phyloP scores from a whole-genome alignment of 2,113 vertebrate species.

The Dicentrarchus labrax region DNA sequence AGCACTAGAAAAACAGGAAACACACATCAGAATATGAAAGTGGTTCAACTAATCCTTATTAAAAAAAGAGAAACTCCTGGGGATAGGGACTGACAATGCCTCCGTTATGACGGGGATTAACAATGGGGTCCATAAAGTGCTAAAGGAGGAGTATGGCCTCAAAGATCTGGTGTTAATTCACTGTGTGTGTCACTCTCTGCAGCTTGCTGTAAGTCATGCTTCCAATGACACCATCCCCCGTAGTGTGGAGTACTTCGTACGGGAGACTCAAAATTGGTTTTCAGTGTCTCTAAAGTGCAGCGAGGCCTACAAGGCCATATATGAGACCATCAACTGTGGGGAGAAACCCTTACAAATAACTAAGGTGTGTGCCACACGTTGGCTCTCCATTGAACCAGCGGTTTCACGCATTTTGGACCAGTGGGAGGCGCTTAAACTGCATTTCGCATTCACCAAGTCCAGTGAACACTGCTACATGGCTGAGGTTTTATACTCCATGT shows the following conservation, averaged over 20 bases:
- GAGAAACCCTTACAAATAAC: constrained; percentile 35
- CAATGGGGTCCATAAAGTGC: constrained; percentile 21
- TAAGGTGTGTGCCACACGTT: constrained; percentile 23
- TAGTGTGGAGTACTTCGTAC: constrained; percentile 19
- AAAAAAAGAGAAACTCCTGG: background rate
- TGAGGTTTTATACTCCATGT: background rate
- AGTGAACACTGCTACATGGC: background rate
- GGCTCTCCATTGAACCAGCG: background rate
- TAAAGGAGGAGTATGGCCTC: constrained; percentile 7
- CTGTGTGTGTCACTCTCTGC: constrained; percentile 1
- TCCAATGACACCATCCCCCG: too few species aligned
- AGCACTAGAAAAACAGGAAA: constrained; percentile 83
- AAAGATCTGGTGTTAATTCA: background rate
- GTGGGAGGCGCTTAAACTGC: background rate
- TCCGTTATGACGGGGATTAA: constrained; percentile 1
- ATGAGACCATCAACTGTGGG: constrained; percentile 16
- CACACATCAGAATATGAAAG: background rate
- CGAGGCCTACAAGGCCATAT: constrained; percentile 20
- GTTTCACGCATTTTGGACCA: background rate
- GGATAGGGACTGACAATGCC: constrained; percentile 15
- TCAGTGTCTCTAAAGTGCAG: background rate
- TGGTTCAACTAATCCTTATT: background rate
- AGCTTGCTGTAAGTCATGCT: constrained; percentile 10
- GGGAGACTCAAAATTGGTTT: constrained; percentile 21
- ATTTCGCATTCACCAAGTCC: background rate